Conservation (phyloP, 2,888 invertebrate species). For the Cosmorhoe ocellata region DNA sequence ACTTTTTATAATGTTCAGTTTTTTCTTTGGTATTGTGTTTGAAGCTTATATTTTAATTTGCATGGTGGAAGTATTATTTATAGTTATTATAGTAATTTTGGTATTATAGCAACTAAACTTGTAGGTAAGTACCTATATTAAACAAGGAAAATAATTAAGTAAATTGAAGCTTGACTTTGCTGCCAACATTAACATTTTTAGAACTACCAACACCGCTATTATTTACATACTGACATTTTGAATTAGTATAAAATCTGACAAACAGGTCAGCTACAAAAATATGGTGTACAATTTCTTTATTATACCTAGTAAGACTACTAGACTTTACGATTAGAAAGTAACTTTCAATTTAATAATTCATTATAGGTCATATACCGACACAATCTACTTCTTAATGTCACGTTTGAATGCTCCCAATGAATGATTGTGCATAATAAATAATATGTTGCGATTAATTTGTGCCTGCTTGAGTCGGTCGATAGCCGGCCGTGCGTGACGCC, state of each 20-base stretch:
- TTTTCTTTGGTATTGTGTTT: constrained; percentile 77
- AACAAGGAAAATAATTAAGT: too few relatives aligned
- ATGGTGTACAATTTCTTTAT: constrained; percentile 6
- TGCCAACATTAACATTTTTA: too few relatives aligned
- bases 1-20: too few relatives aligned
- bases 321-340: constrained; percentile 16
- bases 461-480: background rate
- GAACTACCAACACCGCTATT: too few relatives aligned
- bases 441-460: background rate
- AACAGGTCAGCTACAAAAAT: too few relatives aligned
- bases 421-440: constrained; percentile 2
- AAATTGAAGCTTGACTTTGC: too few relatives aligned
- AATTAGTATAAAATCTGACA: too few relatives aligned
- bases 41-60: constrained; percentile 8
- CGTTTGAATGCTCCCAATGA: constrained; percentile 12
- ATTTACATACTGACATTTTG: too few relatives aligned
- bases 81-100: too few relatives aligned
- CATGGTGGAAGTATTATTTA: background rate
- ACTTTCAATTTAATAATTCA: constrained; percentile 6
- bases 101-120: too few relatives aligned
- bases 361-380: constrained; percentile 4
- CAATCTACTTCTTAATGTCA: constrained; percentile 11
- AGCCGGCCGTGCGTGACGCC: background rate
- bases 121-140: too few relatives aligned
- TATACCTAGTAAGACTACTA: too few relatives aligned